Conservation (phyloP, 2,888 invertebrate genomes). For the Dolichopus griseipennis region DNA sequence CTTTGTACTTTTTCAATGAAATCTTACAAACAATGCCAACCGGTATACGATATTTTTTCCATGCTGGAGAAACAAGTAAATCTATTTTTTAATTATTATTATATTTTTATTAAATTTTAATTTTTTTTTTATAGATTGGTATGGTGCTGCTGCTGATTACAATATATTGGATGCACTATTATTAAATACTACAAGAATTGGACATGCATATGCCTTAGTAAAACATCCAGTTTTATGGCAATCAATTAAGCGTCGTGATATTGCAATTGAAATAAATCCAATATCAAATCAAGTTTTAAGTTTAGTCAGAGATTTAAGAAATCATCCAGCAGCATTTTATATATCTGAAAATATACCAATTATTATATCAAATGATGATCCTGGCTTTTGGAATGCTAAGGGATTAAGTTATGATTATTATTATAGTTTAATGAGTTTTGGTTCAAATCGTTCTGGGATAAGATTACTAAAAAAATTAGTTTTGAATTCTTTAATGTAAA, state of each 20-base stretch:
- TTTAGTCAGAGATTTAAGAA: slow-evolving; percentile 52
- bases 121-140: slow-evolving; percentile 44
- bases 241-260: slow-evolving; percentile 33
- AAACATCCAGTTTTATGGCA: slow-evolving; percentile 41
- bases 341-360: slow-evolving; percentile 52
- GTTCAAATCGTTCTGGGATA: slow-evolving; percentile 50
- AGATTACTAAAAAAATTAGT: slow-evolving; percentile 54
- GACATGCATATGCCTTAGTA: slow-evolving; percentile 38
- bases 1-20: slow-evolving; percentile 38
- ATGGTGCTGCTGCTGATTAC: slow-evolving; percentile 47
- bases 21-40: slow-evolving; percentile 30
- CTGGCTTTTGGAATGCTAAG: slow-evolving; percentile 53
- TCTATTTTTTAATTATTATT: slow-evolving; percentile 7
- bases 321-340: slow-evolving; percentile 52
- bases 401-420: slow-evolving; percentile 59
- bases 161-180: slow-evolving; percentile 48
- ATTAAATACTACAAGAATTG: slow-evolving; percentile 39
- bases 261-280: slow-evolving; percentile 40
- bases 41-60: slow-evolving; percentile 50
- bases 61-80: slow-evolving; percentile 56
- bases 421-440: slow-evolving; percentile 56
- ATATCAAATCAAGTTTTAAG: slow-evolving; percentile 45
- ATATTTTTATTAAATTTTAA: neutral
- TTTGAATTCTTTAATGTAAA: slow-evolving; percentile 50
- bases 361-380: slow-evolving; percentile 57